These are phyloP conservation scores for Noturus placidus DNA, from an alignment of 2,113 vertebrate genomes.

Conservation along the genomic window DNA sequence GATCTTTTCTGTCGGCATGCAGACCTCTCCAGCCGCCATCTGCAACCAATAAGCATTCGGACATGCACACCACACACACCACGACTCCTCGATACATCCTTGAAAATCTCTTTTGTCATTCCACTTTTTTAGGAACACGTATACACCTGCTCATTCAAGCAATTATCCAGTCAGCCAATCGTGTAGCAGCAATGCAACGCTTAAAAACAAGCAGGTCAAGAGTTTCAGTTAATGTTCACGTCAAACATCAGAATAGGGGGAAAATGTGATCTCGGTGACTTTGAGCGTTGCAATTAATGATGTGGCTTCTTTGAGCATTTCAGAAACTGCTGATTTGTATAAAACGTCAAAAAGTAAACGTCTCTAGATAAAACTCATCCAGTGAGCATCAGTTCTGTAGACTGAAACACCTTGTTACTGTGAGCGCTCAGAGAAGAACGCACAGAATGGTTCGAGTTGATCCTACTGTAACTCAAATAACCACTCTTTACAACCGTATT, in stretches of 20 bases:
- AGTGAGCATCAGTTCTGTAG: background rate
- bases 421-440: background rate
- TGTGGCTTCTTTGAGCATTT: background rate
- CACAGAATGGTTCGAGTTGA: background rate
- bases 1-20: slow-evolving; percentile 69
- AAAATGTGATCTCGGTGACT: background rate
- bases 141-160: background rate
- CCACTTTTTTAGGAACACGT: background rate
- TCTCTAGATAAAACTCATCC: background rate
- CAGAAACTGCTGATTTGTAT: background rate
- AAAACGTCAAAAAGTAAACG: background rate
- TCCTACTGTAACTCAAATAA: background rate
- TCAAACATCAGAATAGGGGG: background rate
- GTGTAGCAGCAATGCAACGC: background rate
- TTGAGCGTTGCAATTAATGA: background rate
- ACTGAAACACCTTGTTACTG: background rate
- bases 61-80: background rate
- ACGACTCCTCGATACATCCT: background rate
- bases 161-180: background rate
- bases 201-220: background rate
- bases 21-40: slow-evolving; percentile 66
- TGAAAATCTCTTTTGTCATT: slow-evolving; percentile 12
- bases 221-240: background rate
- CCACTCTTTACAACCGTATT: background rate
- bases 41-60: slow-evolving; percentile 53